phyloP scores from a whole-genome alignment of 1,140 invertebrate genomes.

The Drosophila athabasca region DNA sequence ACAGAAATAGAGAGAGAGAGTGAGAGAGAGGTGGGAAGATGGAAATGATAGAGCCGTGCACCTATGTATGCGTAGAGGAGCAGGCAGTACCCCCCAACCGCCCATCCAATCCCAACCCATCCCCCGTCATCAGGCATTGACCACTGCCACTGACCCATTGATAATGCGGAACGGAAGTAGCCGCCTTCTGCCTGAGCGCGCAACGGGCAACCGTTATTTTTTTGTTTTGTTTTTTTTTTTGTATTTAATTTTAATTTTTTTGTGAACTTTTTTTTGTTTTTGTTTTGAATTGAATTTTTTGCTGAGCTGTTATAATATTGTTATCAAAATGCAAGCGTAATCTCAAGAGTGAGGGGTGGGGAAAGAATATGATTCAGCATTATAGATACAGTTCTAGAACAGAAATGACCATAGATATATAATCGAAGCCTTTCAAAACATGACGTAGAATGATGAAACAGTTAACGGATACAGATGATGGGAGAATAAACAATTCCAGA shows the following conservation, averaged over 20 bases:
- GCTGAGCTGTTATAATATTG: background rate
- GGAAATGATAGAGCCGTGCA: constrained; percentile 17
- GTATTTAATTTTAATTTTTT: constrained; percentile 11
- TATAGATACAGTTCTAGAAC: too few relatives aligned
- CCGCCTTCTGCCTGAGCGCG: constrained; percentile 1
- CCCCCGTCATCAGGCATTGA: constrained; percentile 28
- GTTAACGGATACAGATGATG: too few relatives aligned
- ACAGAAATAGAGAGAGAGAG: background rate
- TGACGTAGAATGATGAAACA: too few relatives aligned
- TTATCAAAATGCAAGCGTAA: too few relatives aligned
- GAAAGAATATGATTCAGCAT: too few relatives aligned
- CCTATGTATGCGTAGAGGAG: too few relatives aligned
- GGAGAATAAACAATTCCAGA: too few relatives aligned
- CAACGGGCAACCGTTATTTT: constrained; percentile 16
- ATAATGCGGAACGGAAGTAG: constrained; percentile 72
- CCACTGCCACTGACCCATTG: constrained; percentile 69
- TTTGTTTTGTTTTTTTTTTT: constrained; percentile 18
- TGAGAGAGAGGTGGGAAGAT: background rate
- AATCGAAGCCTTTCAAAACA: too few relatives aligned
- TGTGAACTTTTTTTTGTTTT: constrained; percentile 11
- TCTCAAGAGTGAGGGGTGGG: too few relatives aligned
- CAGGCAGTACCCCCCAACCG: background rate
- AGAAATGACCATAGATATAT: too few relatives aligned
- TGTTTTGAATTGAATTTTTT: constrained; percentile 37
- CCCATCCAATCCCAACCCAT: background rate